These are phyloP conservation scores for Spea bombifrons DNA, from an alignment of 2,113 vertebrate genomes.

Conservation along the genomic window DNA sequence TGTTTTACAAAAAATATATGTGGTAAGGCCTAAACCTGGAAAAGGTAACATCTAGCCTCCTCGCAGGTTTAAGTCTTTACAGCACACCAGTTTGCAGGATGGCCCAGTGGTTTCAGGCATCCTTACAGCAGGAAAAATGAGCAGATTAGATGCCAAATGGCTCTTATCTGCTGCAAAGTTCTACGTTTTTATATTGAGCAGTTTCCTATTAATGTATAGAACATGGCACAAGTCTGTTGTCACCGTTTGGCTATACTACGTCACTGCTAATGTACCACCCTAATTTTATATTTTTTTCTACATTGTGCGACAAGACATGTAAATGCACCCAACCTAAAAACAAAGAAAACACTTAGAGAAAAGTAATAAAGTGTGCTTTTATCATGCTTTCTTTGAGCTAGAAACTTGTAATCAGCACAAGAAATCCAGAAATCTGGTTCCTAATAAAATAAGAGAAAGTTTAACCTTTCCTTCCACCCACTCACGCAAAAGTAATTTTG, in stretches of 20 bases:
- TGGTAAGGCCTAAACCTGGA: no score
- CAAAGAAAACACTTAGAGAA: constrained; percentile 36
- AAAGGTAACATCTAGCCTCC: no score
- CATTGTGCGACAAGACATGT: not conserved
- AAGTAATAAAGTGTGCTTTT: constrained; percentile 61
- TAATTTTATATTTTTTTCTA: not conserved
- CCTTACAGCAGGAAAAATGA: no score
- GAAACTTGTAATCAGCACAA: constrained; percentile 79
- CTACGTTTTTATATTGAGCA: no score
- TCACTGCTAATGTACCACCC: not conserved
- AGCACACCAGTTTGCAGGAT: no score
- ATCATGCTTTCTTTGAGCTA: constrained; percentile 69
- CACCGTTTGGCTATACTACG: not conserved
- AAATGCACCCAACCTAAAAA: constrained; percentile 43
- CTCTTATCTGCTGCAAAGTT: no score
- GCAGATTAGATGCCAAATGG: no score
- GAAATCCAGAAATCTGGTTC: constrained; percentile 72
- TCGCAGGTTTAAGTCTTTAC: no score
- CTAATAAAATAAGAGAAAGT: constrained; percentile 62
- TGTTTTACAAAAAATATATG: no score
- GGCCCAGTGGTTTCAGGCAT: no score
- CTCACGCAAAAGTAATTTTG: constrained; percentile 81
- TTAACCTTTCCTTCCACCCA: constrained; percentile 73
- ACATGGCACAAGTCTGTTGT: not conserved
- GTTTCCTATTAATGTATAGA: no score